A percentile compares a stretch with the other conserved stretches of the same genome.
Conservation (phyloP, 2,888 invertebrate genomes). For the Tipula lateralis region DNA sequence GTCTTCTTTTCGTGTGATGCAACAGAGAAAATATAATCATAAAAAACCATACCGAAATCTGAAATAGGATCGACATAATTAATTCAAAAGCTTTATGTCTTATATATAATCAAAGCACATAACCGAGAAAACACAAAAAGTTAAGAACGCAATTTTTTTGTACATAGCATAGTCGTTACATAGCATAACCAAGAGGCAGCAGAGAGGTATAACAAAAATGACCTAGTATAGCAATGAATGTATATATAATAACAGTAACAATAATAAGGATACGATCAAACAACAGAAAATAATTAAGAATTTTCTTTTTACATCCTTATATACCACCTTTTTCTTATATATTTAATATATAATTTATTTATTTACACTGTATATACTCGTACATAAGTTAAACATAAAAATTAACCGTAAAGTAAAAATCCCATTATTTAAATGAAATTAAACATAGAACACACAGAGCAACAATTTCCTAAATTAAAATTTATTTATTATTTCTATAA, state of each 20-base stretch:
- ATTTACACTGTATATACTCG: neutral
- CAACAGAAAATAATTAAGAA: neutral
- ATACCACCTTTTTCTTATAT: neutral
- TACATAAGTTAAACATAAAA: neutral
- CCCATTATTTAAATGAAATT: conserved; percentile 5
- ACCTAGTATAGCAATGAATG: neutral
- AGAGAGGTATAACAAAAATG: neutral
- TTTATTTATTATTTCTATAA: conserved; percentile 15
- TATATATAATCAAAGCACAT: neutral
- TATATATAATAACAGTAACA: neutral
- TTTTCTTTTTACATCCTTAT: neutral
- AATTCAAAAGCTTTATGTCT: neutral
- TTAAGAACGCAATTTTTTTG: neutral
- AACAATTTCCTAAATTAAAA: neutral
- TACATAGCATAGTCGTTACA: too few relatives aligned
- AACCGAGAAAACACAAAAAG: neutral
- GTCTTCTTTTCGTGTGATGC: neutral
- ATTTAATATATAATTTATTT: neutral
- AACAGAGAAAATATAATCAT: neutral
- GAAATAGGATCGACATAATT: neutral
- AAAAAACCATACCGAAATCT: neutral
- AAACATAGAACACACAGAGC: neutral
- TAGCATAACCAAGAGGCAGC: neutral
- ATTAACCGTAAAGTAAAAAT: neutral
- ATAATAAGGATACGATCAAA: conserved; percentile 1